Percentiles rank a stretch among this genome's conserved stretches.
phyloP scores from a whole-genome alignment of 2,888 invertebrate genomes.

The Hermaeophaga mercurialis region DNA sequence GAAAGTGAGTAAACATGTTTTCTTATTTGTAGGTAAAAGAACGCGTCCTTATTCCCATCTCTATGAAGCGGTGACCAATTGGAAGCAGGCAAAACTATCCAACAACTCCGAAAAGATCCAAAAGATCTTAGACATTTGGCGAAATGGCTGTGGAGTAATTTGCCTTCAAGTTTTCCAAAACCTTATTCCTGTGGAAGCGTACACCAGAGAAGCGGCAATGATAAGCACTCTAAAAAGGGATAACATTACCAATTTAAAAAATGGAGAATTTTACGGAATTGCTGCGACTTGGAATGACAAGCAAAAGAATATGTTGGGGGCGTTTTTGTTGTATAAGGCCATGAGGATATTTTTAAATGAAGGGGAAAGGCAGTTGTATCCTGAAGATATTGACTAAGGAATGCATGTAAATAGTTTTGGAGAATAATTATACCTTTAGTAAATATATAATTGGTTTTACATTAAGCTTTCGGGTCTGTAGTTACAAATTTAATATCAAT shows the following conservation, averaged over 20 bases:
- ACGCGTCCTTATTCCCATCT: constrained; percentile 89
- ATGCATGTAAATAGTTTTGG: not conserved
- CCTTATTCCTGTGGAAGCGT: constrained; percentile 89
- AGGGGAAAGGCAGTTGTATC: constrained; percentile 86
- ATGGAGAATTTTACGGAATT: constrained; percentile 83
- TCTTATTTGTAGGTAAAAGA: constrained; percentile 72
- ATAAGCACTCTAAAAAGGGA: constrained; percentile 83
- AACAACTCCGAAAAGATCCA: constrained; percentile 68
- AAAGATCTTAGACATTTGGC: constrained; percentile 88
- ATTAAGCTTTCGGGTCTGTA: too few relatives aligned
- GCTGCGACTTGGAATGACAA: constrained; percentile 74
- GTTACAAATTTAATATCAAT: too few relatives aligned
- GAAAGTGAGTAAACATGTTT: too few relatives aligned
- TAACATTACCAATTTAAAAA: constrained; percentile 78
- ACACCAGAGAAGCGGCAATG: constrained; percentile 92
- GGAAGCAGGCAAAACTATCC: constrained; percentile 60
- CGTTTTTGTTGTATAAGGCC: constrained; percentile 79
- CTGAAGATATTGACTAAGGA: constrained; percentile 62
- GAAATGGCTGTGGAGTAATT: constrained; percentile 79
- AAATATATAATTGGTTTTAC: too few relatives aligned
- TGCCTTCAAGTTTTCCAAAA: constrained; percentile 92
- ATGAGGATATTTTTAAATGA: constrained; percentile 84
- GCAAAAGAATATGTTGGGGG: constrained; percentile 75
- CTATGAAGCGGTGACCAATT: constrained; percentile 79
- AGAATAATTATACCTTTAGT: too few relatives aligned